Evolutionary conservation across 2,113 vertebrate species (phyloP).

Genomic region (Diadophis punctatus): DNA sequence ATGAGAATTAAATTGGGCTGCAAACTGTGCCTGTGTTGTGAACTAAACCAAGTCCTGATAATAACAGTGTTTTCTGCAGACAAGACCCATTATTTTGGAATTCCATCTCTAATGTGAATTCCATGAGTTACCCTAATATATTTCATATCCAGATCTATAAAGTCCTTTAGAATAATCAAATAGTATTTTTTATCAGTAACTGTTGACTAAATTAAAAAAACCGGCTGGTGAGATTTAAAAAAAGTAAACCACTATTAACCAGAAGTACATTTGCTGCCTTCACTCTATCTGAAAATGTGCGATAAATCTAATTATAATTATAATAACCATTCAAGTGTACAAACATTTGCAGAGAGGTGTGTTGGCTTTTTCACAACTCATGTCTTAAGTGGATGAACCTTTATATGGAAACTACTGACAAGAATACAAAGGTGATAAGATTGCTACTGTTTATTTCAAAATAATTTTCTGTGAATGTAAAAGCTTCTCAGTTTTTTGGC

Average conservation of each 20-base stretch:
- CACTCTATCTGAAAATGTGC: not conserved
- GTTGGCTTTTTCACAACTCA: constrained; percentile 4
- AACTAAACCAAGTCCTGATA: not conserved
- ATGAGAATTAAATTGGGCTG: not conserved
- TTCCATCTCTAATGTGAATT: not conserved
- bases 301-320: not conserved
- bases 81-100: not conserved
- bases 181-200: not conserved
- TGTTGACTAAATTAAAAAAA: not conserved
- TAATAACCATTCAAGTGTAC: not conserved
- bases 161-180: not conserved
- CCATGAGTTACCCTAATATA: not conserved
- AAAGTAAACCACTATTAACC: not conserved
- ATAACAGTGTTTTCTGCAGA: not conserved
- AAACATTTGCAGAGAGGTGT: not conserved
- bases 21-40: no score
- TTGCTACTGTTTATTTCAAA: not conserved
- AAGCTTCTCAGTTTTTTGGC: not conserved
- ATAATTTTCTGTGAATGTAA: not conserved
- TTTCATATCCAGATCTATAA: not conserved
- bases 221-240: not conserved
- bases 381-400: not conserved
- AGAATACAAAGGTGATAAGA: not conserved
- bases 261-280: not conserved
- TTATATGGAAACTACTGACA: constrained; percentile 5